Evolutionary conservation across 2,113 vertebrate genomes (phyloP), one percentile per base, ranked within the genome.

Genomic region (Otis tarda): DNA sequence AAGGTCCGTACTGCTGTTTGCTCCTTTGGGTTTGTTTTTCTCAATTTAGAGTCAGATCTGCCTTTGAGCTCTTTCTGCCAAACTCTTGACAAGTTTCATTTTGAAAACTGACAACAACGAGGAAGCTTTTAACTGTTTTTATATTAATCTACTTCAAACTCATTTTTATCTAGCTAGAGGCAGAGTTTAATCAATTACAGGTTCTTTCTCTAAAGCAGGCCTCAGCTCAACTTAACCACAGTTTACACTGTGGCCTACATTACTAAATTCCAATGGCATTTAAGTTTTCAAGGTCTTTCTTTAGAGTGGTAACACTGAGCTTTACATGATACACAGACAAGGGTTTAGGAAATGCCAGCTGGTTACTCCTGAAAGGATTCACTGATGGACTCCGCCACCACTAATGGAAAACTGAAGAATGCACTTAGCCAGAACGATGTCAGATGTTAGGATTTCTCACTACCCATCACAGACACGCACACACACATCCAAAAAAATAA

Each of bases 221-320:
- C 97, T 98, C 84, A 56, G 89, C 73, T 97, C 95, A 97, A 94
- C 96, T 83, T 94, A 86, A 87, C 97, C 98, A 90, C 97, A 96
- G 96, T 98, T 97, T 98, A 98, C 93, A 94, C 79, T 95, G 96
- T 93, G 87, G 96, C 97, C 97, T 95, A 76, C 97, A 94, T 98
- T 93, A 97, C 97, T 84, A 93, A 97, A 93, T 90, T 79, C 97
- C 96, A 95, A 95, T 93, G 97, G 97, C 97, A 97, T 97, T 78
- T 91, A 97, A 97, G 85, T 96, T 96, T 71, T 81, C 83, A 31
- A 63, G 59, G 86, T 84, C 95, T 90, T 80, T 76, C 96, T 97
- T 96, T 83, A 71, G 87, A 95, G 91, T 93, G 95, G 96, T 89
- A 92, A 91, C 9, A 47, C 87, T 70, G 76, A 41, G 89, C 69